Base-by-base conservation (phyloP, 2,113 vertebrate genomes). In the Plestiodon gilberti region DNA sequence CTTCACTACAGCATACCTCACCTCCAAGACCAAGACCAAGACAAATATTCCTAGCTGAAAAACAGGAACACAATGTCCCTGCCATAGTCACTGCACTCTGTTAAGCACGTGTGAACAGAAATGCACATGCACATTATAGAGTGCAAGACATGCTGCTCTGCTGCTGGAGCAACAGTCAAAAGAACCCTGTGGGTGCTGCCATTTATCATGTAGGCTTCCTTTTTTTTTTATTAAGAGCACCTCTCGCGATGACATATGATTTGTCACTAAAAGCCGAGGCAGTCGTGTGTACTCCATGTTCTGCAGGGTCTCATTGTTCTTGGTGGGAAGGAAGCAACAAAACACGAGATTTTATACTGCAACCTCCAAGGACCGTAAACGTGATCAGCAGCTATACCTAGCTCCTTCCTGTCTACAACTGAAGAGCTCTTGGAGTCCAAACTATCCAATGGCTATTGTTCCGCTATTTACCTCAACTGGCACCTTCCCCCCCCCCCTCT, bases 161-260 rank as follows among this genome's bases (percentile, higher is more conserved):
- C 87, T 67, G n/a, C 83, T 85, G 83, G 86, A 78, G 75, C 59
- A 82, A 1, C 86, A 87, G 13, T 25, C 75, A 69, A 69, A 35
- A 89, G 87, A 90, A 43, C 89, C 81, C 67, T 69, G 67, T n/a
- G 67, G 30, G 30, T 67, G 85, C 82, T 90, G 82, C 82, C 61
- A 84, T 52, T 61, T 91, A 65, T 65, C 1, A 0, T 88, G 33
- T 10, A 71, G 73, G 76, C 90, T 81, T 88, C 89, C 89, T 77
- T 93, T 48, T 89, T 77, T 93, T 48, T 89, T 69, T 83, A 84
- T 86, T 64, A 61, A 69, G 52, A n/a, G 85, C 93, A 28, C 57
- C 65, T 83, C 84, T 59, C 71, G 55, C 0, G 71, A 43, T 81
- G 33, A 33, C 0, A 4, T 67, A 88, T 90, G 82, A 69, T 67